Percentiles rank a stretch among this genome's conserved stretches.
Evolutionary conservation across 2,113 vertebrate species (phyloP).

Genomic region (Otocyon megalotis): DNA sequence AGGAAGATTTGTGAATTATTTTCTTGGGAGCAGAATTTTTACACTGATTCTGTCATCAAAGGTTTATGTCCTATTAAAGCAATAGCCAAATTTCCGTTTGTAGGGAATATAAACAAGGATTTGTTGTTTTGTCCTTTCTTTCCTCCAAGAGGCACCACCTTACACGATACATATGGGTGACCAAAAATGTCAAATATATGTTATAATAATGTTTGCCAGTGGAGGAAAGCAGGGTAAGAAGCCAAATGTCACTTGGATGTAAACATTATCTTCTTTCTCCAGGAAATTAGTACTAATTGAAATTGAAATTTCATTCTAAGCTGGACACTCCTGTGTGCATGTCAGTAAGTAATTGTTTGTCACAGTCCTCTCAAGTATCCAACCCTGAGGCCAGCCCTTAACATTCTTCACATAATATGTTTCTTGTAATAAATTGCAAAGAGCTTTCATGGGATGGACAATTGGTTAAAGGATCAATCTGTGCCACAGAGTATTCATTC

Average conservation of each 20-base stretch:
- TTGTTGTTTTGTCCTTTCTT: background rate
- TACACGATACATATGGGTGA: background rate
- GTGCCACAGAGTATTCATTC: background rate
- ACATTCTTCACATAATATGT: background rate
- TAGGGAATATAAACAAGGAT: background rate
- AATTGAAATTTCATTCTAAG: constrained; percentile 16
- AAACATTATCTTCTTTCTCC: background rate
- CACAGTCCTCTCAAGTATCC: background rate
- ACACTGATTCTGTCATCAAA: background rate
- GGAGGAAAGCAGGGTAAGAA: background rate
- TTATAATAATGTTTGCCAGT: background rate
- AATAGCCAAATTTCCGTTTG: background rate
- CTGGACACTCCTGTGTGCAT: background rate
- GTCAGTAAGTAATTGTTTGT: background rate
- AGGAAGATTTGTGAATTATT: background rate
- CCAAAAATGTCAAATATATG: background rate
- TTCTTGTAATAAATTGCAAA: background rate
- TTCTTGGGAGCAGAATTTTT: constrained; percentile 29
- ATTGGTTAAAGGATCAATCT: background rate
- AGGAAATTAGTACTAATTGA: background rate
- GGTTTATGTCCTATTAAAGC: background rate
- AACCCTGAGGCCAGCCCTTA: background rate
- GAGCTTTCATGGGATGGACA: background rate
- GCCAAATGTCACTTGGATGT: background rate
- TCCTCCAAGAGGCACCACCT: background rate